Conservation (phyloP, 2,113 vertebrate genomes). For the Platysternon megacephalum region DNA sequence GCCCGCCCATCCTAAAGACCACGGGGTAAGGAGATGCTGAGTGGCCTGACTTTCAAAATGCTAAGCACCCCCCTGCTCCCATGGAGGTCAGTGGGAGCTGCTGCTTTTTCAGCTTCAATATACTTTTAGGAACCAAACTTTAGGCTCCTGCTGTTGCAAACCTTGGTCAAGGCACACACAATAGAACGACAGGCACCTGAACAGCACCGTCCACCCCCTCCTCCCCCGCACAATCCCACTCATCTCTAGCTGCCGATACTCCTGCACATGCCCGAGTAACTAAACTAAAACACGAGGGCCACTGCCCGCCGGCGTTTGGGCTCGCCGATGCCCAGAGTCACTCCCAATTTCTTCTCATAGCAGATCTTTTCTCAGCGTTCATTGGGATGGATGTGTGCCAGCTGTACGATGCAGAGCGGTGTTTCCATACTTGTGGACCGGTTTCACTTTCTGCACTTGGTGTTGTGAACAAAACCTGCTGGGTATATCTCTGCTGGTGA, state of each 20-base stretch:
- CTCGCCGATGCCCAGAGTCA: background rate
- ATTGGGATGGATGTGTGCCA: background rate
- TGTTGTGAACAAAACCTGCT: too few relatives aligned
- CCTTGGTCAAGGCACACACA: fast-evolving
- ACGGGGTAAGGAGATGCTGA: background rate
- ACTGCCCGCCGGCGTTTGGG: background rate
- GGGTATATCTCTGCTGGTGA: too few relatives aligned
- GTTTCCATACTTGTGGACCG: too few relatives aligned
- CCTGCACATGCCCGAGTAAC: background rate
- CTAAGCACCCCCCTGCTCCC: background rate
- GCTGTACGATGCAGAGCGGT: background rate
- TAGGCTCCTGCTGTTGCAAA: background rate
- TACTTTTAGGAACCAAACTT: background rate
- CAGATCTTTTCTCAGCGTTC: background rate
- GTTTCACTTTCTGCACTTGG: too few relatives aligned
- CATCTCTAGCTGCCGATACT: background rate
- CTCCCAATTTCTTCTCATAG: background rate
- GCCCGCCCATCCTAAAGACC: fast-evolving
- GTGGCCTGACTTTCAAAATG: background rate
- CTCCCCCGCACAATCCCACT: background rate
- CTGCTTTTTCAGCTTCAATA: background rate
- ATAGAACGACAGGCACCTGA: background rate
- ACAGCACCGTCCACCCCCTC: background rate
- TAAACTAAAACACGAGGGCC: background rate
- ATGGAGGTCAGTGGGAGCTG: background rate